Base-by-base conservation (phyloP, 1,140 invertebrate genomes). In the Mamestra configurata region DNA sequence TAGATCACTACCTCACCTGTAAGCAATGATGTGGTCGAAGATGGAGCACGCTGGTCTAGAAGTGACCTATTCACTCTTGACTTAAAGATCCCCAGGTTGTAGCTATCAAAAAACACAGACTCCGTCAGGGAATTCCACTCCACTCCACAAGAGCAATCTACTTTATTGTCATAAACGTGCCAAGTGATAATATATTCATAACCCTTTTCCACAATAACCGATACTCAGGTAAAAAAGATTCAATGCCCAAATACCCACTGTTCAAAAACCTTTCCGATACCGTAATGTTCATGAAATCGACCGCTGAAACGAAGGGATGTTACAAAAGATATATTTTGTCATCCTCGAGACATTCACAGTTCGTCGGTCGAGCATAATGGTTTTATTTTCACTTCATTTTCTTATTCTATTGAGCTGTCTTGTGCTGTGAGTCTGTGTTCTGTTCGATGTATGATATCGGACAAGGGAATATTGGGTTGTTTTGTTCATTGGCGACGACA, bases 311-410 rank as follows among this genome's bases (percentile, higher is more conserved):
- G 35, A 22, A 40, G 35, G 18, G 20, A 66, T 40, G 18, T 10
- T 22, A 22, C n/a, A 66, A 66, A 66, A 66, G 61, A 66, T 40
- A 22, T 66, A 40, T 66, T 37, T 20, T 22, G 61, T 5, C 35
- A 40, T 20, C 18, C 61, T 40, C 35, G 35, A 66, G 35, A 66
- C 61, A 66, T 40, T 66, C 18, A 22, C 61, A 66, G 61, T 37
- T 66, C 18, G 35, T 5, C 18, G 61, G 61, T 20, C 61, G 40
- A 66, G 8, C 10, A 66, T 40, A 66, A 66, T 66, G 61, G n/a
- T 7, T n/a, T 7, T 20, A 37, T 64, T 40, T 64, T 64, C 59
- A 64, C 31, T 40, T 64, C 31, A 40, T 64, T 64, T 37, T 64
- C n/a, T 20, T 8, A 11, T 40, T 37, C 35, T 37, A 64, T 64